Percentiles rank a stretch among this genome's conserved stretches.
Evolutionary conservation across 2,888 invertebrate genomes (phyloP).

Genomic region (Crocallis elinguaria): DNA sequence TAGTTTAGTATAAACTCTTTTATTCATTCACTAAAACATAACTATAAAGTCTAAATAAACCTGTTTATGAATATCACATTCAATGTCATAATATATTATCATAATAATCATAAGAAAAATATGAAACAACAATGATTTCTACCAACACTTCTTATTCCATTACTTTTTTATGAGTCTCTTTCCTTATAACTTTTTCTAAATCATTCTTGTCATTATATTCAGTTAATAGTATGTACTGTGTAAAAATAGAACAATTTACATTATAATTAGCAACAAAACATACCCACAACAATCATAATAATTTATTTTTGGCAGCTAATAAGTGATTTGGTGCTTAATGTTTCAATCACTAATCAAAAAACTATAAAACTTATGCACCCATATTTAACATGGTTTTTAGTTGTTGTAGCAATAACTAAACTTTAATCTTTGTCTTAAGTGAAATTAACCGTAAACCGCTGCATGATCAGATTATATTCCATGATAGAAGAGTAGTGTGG

Average conservation of each 20-base stretch:
- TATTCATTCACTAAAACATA: conserved; percentile 24
- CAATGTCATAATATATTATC: conserved; percentile 34
- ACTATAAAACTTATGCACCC: too few species aligned
- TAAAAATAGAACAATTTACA: not conserved
- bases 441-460: too few species aligned
- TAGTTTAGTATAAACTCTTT: conserved; percentile 15
- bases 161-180: not conserved
- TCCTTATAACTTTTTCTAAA: not conserved
- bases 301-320: too few species aligned
- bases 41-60: conserved; percentile 10
- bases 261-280: not conserved
- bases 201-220: too few species aligned
- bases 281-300: too few species aligned
- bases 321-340: too few species aligned
- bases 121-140: not conserved
- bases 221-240: not conserved
- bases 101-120: conserved; percentile 13
- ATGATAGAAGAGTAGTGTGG: too few species aligned
- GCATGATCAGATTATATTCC: too few species aligned
- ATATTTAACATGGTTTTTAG: too few species aligned
- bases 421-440: too few species aligned
- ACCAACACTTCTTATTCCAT: not conserved
- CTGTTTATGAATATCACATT: conserved; percentile 49
- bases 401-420: too few species aligned
- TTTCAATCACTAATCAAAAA: too few species aligned